Percentiles rank a stretch among this genome's conserved stretches.
Conservation (phyloP, 2,888 invertebrate species). For the Tinea pellionella region DNA sequence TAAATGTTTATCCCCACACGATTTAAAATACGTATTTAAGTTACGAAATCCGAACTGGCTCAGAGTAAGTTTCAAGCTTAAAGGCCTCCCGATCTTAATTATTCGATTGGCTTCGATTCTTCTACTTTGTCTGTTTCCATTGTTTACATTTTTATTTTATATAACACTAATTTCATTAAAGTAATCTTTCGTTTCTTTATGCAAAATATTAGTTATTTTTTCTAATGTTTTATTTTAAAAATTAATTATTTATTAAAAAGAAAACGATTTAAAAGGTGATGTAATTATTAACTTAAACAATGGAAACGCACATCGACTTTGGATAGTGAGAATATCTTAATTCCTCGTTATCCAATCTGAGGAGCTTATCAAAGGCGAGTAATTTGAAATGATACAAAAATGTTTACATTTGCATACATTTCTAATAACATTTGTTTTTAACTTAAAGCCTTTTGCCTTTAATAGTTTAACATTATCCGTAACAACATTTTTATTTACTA, state of each 20-base stretch:
- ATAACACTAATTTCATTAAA: no score
- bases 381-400: constrained; percentile 2
- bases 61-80: constrained; percentile 37
- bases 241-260: no score
- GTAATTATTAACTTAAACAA: neutral
- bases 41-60: constrained; percentile 40
- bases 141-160: neutral
- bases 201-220: no score
- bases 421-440: neutral
- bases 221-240: neutral
- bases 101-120: constrained; percentile 34
- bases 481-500: no score
- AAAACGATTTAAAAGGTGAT: no score
- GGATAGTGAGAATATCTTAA: constrained; percentile 4
- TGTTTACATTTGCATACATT: neutral
- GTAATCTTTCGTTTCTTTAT: no score
- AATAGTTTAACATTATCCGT: no score
- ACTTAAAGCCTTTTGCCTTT: neutral
- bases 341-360: neutral
- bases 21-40: constrained; percentile 18
- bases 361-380: neutral
- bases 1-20: neutral
- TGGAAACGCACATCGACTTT: neutral
- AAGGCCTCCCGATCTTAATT: constrained; percentile 42
- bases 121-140: constrained; percentile 5